These are phyloP conservation scores for Polyergus mexicanus DNA, from an alignment of 1,140 invertebrate genomes.

Conservation along the genomic window DNA sequence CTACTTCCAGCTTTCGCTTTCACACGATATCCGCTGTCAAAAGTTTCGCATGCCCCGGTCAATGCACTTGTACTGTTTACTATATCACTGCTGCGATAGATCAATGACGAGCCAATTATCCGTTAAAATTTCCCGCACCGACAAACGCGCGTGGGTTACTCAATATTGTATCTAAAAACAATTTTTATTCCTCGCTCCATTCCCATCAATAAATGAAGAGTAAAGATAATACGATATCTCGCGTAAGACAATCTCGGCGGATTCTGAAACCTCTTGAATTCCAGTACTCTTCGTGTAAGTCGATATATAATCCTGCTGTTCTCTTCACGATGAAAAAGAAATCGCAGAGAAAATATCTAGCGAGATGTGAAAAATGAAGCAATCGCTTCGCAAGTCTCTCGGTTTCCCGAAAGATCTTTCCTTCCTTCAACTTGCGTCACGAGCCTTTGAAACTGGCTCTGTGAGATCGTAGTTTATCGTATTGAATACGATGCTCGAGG, in stretches of 20 bases:
- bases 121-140: background rate
- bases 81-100: background rate
- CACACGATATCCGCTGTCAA: slow-evolving; percentile 36
- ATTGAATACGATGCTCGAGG: background rate
- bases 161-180: background rate
- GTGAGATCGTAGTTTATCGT: no score
- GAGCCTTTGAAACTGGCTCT: background rate
- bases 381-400: background rate
- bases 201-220: background rate
- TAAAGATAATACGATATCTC: background rate
- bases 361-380: background rate
- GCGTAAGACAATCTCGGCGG: background rate
- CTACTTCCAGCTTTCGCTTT: slow-evolving; percentile 69
- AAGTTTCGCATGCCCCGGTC: slow-evolving; percentile 54
- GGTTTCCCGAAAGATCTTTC: background rate
- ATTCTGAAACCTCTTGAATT: background rate
- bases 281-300: background rate
- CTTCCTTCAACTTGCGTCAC: background rate
- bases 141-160: background rate
- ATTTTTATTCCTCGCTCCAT: background rate
- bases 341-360: slow-evolving; percentile 28
- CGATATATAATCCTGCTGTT: slow-evolving; percentile 4
- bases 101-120: slow-evolving; percentile 3
- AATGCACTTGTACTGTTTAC: slow-evolving; percentile 37
- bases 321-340: background rate